These are phyloP conservation scores for Umimayanthus kanabou DNA, from an alignment of 92 coral and sea anemone genomes.

Conservation along the genomic window DNA sequence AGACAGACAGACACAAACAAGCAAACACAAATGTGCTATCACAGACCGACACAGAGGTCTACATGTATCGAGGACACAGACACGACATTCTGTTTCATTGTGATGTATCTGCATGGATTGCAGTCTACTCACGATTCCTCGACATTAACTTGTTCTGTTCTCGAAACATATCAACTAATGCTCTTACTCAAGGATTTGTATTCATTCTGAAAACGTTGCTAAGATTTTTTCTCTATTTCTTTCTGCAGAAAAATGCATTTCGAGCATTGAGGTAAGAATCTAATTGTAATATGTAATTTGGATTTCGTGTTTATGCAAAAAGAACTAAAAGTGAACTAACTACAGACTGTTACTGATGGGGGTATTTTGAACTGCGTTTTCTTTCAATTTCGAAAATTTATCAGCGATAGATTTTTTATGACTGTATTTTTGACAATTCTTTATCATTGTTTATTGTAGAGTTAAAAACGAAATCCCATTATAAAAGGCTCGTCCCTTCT, in stretches of 20 bases:
- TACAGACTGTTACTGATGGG: neutral
- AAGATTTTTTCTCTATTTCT: neutral
- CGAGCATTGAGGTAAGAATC: conserved; percentile 86
- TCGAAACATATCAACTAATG: neutral
- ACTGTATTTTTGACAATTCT: too few relatives aligned
- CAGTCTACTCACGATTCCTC: too few relatives aligned
- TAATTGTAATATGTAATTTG: neutral
- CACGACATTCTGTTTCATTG: neutral
- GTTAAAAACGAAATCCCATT: too few relatives aligned
- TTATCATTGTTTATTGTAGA: too few relatives aligned
- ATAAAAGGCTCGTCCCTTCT: too few relatives aligned
- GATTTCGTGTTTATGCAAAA: neutral
- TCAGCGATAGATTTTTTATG: too few relatives aligned
- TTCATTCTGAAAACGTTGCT: neutral
- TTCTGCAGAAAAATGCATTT: conserved; percentile 88
- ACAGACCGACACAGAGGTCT: neutral
- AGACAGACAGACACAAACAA: too few relatives aligned
- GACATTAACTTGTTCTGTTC: too few relatives aligned
- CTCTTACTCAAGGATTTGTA: neutral
- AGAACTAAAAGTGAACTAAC: neutral
- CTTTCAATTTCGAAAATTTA: neutral
- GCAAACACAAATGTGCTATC: neutral
- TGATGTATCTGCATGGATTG: neutral
- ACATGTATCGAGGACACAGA: neutral
- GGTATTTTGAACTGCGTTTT: neutral